These are phyloP conservation scores for Rachycentron canadum DNA, from an alignment of 2,797 vertebrate genomes.

Conservation along the genomic window DNA sequence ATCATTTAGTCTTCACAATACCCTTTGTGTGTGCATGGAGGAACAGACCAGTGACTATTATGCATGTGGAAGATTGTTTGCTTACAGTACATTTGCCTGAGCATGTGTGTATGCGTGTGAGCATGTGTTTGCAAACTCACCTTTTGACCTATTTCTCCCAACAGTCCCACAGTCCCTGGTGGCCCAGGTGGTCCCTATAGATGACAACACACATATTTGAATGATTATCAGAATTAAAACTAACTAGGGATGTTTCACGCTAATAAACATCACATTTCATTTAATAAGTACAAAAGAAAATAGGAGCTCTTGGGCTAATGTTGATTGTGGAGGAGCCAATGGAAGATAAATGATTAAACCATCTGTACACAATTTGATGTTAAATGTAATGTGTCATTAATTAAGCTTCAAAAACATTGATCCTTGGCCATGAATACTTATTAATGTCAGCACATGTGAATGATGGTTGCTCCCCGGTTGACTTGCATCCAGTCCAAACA, in stretches of 20 bases:
- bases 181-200: constrained; percentile 91
- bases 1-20: constrained; percentile 43
- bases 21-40: constrained; percentile 11
- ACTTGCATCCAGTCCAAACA: constrained; percentile 41
- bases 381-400: constrained; percentile 27
- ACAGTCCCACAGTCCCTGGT: constrained; percentile 89
- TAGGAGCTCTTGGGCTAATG: background rate
- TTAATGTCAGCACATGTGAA: constrained; percentile 20
- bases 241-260: constrained; percentile 1
- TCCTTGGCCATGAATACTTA: constrained; percentile 20
- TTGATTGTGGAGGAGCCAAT: constrained; percentile 21
- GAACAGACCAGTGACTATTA: constrained; percentile 1
- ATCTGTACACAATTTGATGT: constrained; percentile 44
- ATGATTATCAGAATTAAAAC: background rate
- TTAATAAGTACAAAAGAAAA: constrained; percentile 12
- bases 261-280: constrained; percentile 21
- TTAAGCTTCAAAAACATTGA: constrained; percentile 31
- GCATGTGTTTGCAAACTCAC: constrained; percentile 73
- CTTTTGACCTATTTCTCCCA: constrained; percentile 94
- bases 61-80: constrained; percentile 4
- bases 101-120: background rate
- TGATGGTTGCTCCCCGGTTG: constrained; percentile 4
- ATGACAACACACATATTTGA: constrained; percentile 47
- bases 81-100: background rate
- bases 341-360: constrained; percentile 37